A percentile compares a stretch with the other conserved stretches of the same genome.
Conservation (phyloP, 2,797 vertebrate species). For the Zenarchopterus dispar region DNA sequence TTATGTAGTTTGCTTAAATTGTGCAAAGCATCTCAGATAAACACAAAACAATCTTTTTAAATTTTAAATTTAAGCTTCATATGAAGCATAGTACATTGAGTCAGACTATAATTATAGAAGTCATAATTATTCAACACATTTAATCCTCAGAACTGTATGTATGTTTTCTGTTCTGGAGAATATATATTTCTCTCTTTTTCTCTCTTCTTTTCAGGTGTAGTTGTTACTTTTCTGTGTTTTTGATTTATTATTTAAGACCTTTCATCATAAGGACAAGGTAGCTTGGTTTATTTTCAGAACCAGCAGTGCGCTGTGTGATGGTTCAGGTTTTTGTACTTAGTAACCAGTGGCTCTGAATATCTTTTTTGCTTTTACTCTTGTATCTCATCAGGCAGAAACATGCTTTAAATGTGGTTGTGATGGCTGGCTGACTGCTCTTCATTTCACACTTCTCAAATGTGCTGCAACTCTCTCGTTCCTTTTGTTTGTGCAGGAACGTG, state of each 20-base stretch:
- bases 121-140: too few species aligned
- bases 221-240: too few species aligned
- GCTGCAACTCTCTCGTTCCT: slow-evolving; percentile 15
- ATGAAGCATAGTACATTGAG: too few species aligned
- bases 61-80: too few species aligned
- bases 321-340: background rate
- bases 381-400: slow-evolving; percentile 28
- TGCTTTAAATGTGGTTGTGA: slow-evolving; percentile 40
- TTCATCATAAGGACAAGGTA: background rate
- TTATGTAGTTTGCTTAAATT: too few species aligned
- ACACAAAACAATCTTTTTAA: too few species aligned
- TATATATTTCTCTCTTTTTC: too few species aligned
- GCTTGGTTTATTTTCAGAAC: background rate
- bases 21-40: too few species aligned
- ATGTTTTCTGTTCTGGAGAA: too few species aligned
- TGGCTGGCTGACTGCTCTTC: slow-evolving; percentile 54
- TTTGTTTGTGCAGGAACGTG: slow-evolving; percentile 5
- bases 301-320: background rate
- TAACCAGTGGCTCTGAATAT: slow-evolving; percentile 8
- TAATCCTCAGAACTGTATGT: too few species aligned
- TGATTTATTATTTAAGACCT: background rate
- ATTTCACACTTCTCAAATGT: slow-evolving; percentile 44
- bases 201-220: background rate
- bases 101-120: too few species aligned
- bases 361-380: slow-evolving; percentile 18